These are phyloP conservation scores for Tiliacea citrago DNA, from an alignment of 2,888 invertebrate species.

Conservation along the genomic window DNA sequence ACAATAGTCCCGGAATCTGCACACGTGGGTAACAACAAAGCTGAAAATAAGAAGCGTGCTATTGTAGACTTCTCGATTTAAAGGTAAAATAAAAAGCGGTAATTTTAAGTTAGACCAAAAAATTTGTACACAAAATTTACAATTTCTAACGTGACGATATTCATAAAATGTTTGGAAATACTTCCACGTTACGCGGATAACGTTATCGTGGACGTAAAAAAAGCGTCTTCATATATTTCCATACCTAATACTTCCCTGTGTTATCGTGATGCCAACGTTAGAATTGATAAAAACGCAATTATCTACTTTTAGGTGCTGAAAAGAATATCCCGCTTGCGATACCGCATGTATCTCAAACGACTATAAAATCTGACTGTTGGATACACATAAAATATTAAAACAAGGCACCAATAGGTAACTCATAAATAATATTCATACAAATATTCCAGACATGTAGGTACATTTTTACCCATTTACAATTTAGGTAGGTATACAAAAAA, in stretches of 20 bases:
- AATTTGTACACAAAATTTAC: too few species aligned
- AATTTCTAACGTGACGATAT: too few species aligned
- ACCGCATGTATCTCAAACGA: neutral
- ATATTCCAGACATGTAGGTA: constrained; percentile 11
- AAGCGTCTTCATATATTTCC: too few species aligned
- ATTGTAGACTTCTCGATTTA: neutral
- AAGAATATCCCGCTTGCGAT: neutral
- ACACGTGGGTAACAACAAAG: neutral
- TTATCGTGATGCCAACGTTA: too few species aligned
- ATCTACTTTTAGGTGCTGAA: neutral
- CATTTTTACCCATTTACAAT: constrained; percentile 26
- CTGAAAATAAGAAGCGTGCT: neutral
- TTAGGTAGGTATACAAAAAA: constrained; percentile 29
- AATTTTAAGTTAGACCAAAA: too few species aligned
- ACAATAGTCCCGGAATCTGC: neutral
- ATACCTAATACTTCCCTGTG: too few species aligned
- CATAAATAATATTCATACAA: constrained; percentile 8
- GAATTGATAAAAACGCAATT: too few species aligned
- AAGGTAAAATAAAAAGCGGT: neutral
- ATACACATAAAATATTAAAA: neutral
- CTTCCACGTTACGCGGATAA: too few species aligned
- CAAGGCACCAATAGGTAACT: neutral
- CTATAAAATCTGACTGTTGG: neutral
- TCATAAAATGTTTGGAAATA: too few species aligned
- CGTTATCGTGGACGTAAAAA: too few species aligned